Base-by-base conservation (phyloP, 2,113 vertebrate genomes). In the Semicossyphus pulcher region DNA sequence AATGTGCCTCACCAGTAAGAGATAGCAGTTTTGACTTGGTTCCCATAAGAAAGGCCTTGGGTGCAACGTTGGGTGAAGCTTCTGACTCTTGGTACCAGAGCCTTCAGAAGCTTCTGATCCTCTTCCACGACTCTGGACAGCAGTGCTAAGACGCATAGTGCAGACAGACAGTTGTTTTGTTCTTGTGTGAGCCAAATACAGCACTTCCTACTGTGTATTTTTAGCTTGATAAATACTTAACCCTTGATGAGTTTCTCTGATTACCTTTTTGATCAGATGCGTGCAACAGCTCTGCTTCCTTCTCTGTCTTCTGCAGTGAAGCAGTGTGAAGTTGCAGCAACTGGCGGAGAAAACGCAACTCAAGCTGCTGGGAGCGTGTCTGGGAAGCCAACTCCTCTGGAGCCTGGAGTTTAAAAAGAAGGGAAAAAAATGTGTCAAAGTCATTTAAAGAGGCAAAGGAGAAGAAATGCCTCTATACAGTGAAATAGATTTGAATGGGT, bases 1-100 rank as follows among this genome's bases (percentile, higher is more conserved):
- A 47, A 18, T 61, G 36, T 1, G 7, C 31, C 95, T 94, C 74
- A 96, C 95, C 95, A 96, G 82, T 94, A 84, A 25, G 78, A 78
- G 42, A 95, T 86, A 20, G 91, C 61, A 0, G 68, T 87, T 78
- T 94, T 92, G 51, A 93, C 88, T 47, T 91, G 88, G 0, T 58
- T 72, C 10, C 88, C 86, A 14, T 84, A 91, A 23, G 85, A 73
- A 37, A 94, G 81, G 20, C 88, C 86, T 20, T 92, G 70, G n/a
- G 77, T 56, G 28, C 93, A 93, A 16, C 68, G 79, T 11, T 92
- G 70, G 1, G 80, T 79, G 48, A 94, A 86, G 31, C 48, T 48
- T 78, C 69, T 64, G 28, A 92, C 88, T 49, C 84, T 87, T 8
- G 93, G 94, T 18, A 95, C 54, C 42, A 95, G 51, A 31, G 67